A percentile compares a stretch with the other conserved stretches of the same genome.
Conservation (phyloP, 23 tunicate genomes). For the Ciona savignyi region DNA sequence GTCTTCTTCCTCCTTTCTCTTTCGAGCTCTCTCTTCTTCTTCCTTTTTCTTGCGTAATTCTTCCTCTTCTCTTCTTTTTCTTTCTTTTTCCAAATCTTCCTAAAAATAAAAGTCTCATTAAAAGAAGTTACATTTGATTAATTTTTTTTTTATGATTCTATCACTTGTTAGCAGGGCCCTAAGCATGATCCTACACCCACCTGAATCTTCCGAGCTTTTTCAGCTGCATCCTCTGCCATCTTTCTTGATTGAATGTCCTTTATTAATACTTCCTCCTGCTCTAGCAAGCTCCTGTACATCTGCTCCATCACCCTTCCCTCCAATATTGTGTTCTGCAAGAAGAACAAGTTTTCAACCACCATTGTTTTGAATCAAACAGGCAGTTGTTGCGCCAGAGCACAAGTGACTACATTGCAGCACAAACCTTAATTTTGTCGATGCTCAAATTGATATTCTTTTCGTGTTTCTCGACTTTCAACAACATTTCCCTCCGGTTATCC, state of each 20-base stretch:
- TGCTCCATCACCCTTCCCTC: slow-evolving; percentile 33
- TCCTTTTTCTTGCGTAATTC: slow-evolving; percentile 50
- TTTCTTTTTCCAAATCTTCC: slow-evolving; percentile 83
- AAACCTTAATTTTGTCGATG: slow-evolving; percentile 70
- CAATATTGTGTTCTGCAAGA: slow-evolving; percentile 23
- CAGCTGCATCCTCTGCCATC: slow-evolving; percentile 77
- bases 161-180: background rate
- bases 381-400: no score
- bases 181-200: slow-evolving; percentile 2
- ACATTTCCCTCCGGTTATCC: slow-evolving; percentile 56
- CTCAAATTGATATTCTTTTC: slow-evolving; percentile 34
- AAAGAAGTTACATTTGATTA: background rate
- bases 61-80: slow-evolving; percentile 82
- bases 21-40: slow-evolving; percentile 74
- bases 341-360: no score
- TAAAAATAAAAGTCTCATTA: slow-evolving; percentile 21
- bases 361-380: no score
- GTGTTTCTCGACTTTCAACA: slow-evolving; percentile 35
- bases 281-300: slow-evolving; percentile 22
- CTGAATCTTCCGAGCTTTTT: slow-evolving; percentile 55
- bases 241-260: slow-evolving; percentile 45
- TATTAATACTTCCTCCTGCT: slow-evolving; percentile 54
- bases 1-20: slow-evolving; percentile 76
- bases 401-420: no score
- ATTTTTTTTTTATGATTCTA: background rate